These are phyloP conservation scores for Parnassius smintheus DNA, from an alignment of 2,888 invertebrate species.

Conservation along the genomic window DNA sequence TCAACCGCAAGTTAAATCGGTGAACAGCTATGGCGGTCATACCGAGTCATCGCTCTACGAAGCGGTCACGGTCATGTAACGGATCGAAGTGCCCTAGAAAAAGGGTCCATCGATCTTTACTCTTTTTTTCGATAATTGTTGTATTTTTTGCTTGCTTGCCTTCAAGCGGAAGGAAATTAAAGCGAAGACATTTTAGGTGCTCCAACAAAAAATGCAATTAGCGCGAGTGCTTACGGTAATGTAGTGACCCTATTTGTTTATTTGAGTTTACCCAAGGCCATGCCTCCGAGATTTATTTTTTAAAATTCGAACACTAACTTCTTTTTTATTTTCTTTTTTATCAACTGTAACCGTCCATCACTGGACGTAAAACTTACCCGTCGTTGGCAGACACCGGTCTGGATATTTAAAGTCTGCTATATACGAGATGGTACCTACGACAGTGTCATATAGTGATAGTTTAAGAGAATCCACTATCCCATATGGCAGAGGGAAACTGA, in stretches of 20 bases:
- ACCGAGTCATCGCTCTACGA: conserved; percentile 53
- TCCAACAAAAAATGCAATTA: background rate
- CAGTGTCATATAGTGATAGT: no score
- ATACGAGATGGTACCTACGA: no score
- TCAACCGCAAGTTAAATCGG: conserved; percentile 28
- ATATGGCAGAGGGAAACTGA: no score
- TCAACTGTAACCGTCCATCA: no score
- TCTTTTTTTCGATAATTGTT: conserved; percentile 6
- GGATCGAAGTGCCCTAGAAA: conserved; percentile 64
- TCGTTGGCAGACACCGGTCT: no score
- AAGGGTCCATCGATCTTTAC: conserved; percentile 50
- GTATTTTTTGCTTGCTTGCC: background rate
- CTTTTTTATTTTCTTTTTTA: no score
- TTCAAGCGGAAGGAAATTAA: background rate
- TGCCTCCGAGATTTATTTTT: no score
- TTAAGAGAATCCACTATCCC: no score
- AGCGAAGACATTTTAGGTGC: background rate
- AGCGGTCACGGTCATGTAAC: conserved; percentile 73
- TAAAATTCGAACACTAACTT: no score
- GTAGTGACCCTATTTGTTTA: background rate
- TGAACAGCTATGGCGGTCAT: conserved; percentile 36
- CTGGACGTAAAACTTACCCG: no score
- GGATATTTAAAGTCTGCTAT: no score
- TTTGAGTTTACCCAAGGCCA: no score
- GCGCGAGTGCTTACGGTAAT: background rate